Percentiles rank a stretch among this genome's conserved stretches.
Conservation (phyloP, 1,140 invertebrate genomes). For the Lanistes nyassanus region DNA sequence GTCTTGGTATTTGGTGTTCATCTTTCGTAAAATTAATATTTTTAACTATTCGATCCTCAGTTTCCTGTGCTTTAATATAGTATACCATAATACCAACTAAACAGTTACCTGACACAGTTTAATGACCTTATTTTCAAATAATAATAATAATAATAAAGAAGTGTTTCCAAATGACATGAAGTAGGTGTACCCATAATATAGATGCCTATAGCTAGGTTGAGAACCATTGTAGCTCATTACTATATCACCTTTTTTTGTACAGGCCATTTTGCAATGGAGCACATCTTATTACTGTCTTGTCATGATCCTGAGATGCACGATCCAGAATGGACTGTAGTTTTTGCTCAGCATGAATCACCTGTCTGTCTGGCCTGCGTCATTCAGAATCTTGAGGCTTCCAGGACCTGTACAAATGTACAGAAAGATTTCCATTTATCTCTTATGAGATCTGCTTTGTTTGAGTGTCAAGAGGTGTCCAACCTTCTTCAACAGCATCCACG, state of each 20-base stretch:
- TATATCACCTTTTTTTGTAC: not conserved
- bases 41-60: too few relatives aligned
- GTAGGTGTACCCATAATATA: not conserved
- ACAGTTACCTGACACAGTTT: too few relatives aligned
- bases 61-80: too few relatives aligned
- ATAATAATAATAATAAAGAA: not conserved
- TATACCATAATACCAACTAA: too few relatives aligned
- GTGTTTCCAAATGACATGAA: not conserved
- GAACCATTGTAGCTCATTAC: not conserved
- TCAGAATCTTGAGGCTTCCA: conserved; percentile 9
- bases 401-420: conserved; percentile 13
- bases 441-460: not conserved
- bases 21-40: too few relatives aligned
- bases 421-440: conserved; percentile 19
- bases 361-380: conserved; percentile 24
- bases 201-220: too few relatives aligned
- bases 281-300: too few relatives aligned
- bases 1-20: too few relatives aligned
- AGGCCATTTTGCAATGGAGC: not conserved
- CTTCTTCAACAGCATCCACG: conserved; percentile 15
- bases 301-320: too few relatives aligned
- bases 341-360: not conserved
- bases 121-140: not conserved
- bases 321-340: conserved; percentile 1
- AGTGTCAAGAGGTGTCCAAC: conserved; percentile 1